Evolutionary conservation across 2,888 invertebrate genomes (phyloP), one percentile per base, ranked within the genome.

Genomic region (Brachyptera putata): DNA sequence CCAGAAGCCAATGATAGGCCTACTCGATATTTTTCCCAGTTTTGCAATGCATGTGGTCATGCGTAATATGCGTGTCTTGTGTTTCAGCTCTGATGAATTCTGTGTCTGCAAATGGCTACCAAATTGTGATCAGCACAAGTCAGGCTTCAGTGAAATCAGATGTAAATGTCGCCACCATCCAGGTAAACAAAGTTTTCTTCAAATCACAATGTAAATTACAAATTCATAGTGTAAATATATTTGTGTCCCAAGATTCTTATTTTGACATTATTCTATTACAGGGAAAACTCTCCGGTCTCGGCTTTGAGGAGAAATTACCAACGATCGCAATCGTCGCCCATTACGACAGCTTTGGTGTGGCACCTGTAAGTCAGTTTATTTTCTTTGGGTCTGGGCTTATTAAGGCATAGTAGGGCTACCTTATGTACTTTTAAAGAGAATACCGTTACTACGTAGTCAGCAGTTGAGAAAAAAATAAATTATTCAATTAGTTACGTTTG

Each of bases 91-190:
- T 96, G 74, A 76, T 94, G 61, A 87, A 87, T 70, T 86, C 91
- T 13, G 85, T 95, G n/a, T 89, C 92, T 16, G 94, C 93, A 0
- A 95, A 95, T 78, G 95, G 96, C 9, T 96, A 95, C 76, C 96
- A 96, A 77, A 85, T 94, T 70, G 91, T 92, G 64, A 87, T 95
- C 24, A 83, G 87, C 62, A 85, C 91, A 4, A 79, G 86, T 18
- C 84, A 85, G 64, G 85, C 87, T 25, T 78, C 83, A 57, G 79
- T 85, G 3, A 85, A 86, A 70, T 78, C 84, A 66, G 93, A 94
- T 68, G 84, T 90, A 26, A 89, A 89, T 74, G 84, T 96, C 16
- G 85, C 89, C n/a, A 91, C 91, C 3, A 79, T 97, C 58, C 72
- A 77, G 72, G 76, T 77, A 67, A 62, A 65, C 56, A 56, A 43